Conservation (phyloP, 2,113 vertebrate species). For the Pholis gunnellus region DNA sequence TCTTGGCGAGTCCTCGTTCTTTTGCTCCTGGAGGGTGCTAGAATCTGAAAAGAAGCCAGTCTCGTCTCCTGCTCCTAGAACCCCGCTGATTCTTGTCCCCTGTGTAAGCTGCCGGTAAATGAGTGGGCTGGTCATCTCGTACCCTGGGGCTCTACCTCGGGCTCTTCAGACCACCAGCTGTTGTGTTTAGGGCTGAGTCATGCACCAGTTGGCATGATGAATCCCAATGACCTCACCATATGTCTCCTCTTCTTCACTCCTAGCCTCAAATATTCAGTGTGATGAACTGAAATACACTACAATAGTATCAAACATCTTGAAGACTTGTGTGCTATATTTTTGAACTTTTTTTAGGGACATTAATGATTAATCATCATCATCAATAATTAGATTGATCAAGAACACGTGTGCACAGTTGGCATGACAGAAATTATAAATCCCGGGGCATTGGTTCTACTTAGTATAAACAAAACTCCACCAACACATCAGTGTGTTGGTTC, state of each 20-base stretch:
- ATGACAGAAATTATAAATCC: neutral
- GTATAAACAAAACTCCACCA: neutral
- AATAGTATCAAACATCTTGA: slow-evolving; percentile 6
- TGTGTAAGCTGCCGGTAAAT: slow-evolving; percentile 74
- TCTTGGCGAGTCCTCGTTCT: slow-evolving; percentile 65
- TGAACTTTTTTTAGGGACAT: neutral
- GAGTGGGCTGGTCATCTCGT: slow-evolving; percentile 76
- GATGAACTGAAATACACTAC: slow-evolving; percentile 7
- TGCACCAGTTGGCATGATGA: slow-evolving; percentile 71
- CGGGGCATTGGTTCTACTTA: neutral
- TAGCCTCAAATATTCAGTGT: slow-evolving; percentile 11
- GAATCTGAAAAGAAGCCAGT: slow-evolving; percentile 70
- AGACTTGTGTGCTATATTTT: neutral
- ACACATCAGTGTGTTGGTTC: neutral
- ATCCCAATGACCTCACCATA: slow-evolving; percentile 44
- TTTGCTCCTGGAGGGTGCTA: slow-evolving; percentile 57
- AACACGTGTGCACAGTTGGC: neutral
- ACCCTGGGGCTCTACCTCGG: slow-evolving; percentile 73
- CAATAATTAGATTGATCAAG: neutral
- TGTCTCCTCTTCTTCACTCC: slow-evolving; percentile 19
- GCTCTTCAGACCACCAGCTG: slow-evolving; percentile 80
- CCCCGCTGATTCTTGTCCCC: slow-evolving; percentile 69
- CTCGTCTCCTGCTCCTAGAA: slow-evolving; percentile 62
- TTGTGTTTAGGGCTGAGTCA: slow-evolving; percentile 75
- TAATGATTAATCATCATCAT: neutral